Evolutionary conservation across 2,797 vertebrate species (phyloP).

Genomic region (Semaprochilodus insignis): DNA sequence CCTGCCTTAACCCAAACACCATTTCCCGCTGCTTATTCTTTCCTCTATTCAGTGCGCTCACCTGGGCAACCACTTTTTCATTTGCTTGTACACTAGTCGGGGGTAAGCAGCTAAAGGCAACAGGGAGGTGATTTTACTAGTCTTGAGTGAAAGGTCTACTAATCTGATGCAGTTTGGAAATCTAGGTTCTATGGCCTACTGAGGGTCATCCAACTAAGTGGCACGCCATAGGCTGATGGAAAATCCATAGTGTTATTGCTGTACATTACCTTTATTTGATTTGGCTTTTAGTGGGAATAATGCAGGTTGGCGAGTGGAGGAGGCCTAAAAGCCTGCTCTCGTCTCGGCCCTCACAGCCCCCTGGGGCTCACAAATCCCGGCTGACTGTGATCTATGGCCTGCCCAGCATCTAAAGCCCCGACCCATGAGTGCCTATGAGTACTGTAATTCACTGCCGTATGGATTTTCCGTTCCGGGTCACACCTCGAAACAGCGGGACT

Average conservation of each 20-base stretch:
- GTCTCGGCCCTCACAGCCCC: constrained; percentile 53
- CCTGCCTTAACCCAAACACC: constrained; percentile 51
- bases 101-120: constrained; percentile 40
- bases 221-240: constrained; percentile 79
- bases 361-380: constrained; percentile 42
- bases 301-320: constrained; percentile 53
- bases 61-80: not conserved
- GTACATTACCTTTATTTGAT: constrained; percentile 83
- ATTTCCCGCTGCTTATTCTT: constrained; percentile 40
- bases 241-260: constrained; percentile 82
- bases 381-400: constrained; percentile 69
- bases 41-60: not conserved
- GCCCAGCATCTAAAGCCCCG: constrained; percentile 54
- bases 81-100: not conserved
- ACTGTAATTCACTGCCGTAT: constrained; percentile 79
- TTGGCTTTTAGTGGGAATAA: constrained; percentile 67
- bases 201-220: constrained; percentile 73
- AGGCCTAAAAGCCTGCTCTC: constrained; percentile 53
- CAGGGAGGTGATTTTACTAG: constrained; percentile 64
- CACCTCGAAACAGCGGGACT: constrained; percentile 67
- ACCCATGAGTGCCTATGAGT: constrained; percentile 69
- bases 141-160: constrained; percentile 70
- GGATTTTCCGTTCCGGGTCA: constrained; percentile 77
- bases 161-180: constrained; percentile 70
- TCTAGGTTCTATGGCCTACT: constrained; percentile 42